Evolutionary conservation across 1,140 invertebrate species (phyloP), one percentile per base, ranked within the genome.

Genomic region (Drosophila watanabei): DNA sequence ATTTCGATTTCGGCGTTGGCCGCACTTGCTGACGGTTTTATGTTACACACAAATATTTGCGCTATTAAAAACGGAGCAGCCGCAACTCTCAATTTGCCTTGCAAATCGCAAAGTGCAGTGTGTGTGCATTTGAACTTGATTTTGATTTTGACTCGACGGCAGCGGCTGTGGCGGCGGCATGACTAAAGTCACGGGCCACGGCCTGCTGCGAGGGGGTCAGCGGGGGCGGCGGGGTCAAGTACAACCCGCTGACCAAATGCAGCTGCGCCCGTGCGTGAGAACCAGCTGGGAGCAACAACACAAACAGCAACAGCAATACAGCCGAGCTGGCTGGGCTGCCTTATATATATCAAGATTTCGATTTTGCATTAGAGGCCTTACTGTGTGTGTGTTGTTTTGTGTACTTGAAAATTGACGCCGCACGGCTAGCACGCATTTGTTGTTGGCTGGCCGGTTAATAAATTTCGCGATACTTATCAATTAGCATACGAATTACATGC

Each of bases 401-500:
- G 81, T 90, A 90, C 86, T 89, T 89, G 86, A 89, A 89, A 86
- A 89, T 86, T 84, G 86, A 88, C 81, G 86, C 75, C 60, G 86
- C 82, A 86, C 85, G 81, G 82, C 85, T 82, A 72, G 86, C 85
- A 89, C 86, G 86, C 86, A 90, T 85, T 87, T 89, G 56, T 85
- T 86, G 72, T 46, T 63, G 65, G 60, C 82, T 65, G 76, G 85
- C 79, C 79, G 86, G 86, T 82, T 90, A 91, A 92, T 91, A 91
- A 91, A 91, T 91, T 91, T 91, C 61, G 54, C 86, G 89, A 91
- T 91, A 91, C 79, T 92, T 92, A 92, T 92, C 89, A 90, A 92
- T 92, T 92, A 92, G 84, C 84, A 91, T 92, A 92, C 89, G 89
- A 89, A 88, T 92, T 92, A 92, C 89, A 92, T 92, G 89, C 82